These are phyloP conservation scores for Phrynocephalus vlangalii DNA, from an alignment of 2,797 vertebrate genomes.

Conservation along the genomic window DNA sequence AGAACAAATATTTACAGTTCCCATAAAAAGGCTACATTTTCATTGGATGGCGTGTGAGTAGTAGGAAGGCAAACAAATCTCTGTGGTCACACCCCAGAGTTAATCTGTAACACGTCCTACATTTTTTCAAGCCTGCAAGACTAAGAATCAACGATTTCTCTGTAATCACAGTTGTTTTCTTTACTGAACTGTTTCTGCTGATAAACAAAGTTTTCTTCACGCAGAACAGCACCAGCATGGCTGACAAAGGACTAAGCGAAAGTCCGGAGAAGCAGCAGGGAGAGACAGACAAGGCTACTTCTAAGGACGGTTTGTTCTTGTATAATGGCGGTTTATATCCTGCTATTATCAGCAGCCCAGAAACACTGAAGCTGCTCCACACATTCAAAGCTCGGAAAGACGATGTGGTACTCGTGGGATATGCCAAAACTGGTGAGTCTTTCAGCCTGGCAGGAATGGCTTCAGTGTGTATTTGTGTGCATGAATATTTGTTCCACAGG, in stretches of 20 bases:
- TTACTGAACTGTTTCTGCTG: neutral
- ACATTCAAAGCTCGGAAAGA: slow-evolving; percentile 32
- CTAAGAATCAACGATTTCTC: neutral
- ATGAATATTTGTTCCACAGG: neutral
- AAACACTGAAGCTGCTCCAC: slow-evolving; percentile 16
- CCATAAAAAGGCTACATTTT: too few relatives aligned
- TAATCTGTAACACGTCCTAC: slow-evolving; percentile 1
- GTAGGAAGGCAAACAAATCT: neutral
- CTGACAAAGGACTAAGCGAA: neutral
- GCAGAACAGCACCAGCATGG: neutral
- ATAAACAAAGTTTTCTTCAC: neutral
- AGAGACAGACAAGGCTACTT: neutral
- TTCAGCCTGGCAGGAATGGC: neutral
- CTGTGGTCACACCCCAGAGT: neutral
- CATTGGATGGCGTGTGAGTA: neutral
- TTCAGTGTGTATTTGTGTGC: neutral
- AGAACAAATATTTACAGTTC: neutral
- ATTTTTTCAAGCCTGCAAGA: neutral
- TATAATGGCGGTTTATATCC: slow-evolving; percentile 43
- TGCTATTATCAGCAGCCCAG: neutral
- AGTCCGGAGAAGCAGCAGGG: neutral
- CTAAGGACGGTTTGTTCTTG: neutral
- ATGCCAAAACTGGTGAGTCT: slow-evolving; percentile 44
- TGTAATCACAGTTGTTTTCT: neutral
- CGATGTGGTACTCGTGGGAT: slow-evolving; percentile 26